Conservation (phyloP, 2,888 invertebrate genomes). For the Peribatodes rhomboidaria region DNA sequence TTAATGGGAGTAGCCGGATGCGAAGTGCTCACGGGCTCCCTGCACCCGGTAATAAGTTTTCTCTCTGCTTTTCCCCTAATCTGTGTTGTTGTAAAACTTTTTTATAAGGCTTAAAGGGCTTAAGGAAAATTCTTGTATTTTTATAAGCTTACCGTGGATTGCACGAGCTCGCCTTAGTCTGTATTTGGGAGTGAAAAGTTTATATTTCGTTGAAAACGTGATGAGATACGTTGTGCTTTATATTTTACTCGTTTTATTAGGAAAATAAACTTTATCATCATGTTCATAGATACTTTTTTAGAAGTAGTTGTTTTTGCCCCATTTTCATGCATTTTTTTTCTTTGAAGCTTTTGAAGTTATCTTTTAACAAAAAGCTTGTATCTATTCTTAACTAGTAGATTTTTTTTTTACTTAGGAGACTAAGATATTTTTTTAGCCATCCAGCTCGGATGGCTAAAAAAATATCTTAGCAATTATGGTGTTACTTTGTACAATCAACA, state of each 20-base stretch:
- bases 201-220: constrained; percentile 2
- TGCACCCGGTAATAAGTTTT: neutral
- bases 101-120: constrained; percentile 30
- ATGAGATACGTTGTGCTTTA: neutral
- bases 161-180: constrained; percentile 7
- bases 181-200: constrained; percentile 21
- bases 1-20: too few relatives aligned
- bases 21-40: too few relatives aligned
- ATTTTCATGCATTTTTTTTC: neutral
- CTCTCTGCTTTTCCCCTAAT: neutral
- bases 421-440: too few relatives aligned
- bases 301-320: neutral
- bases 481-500: too few relatives aligned
- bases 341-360: too few relatives aligned
- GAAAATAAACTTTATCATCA: neutral
- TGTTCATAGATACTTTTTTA: neutral
- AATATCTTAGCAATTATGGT: too few relatives aligned
- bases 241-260: neutral
- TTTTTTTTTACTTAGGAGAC: too few relatives aligned
- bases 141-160: constrained; percentile 26
- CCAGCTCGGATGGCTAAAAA: too few relatives aligned
- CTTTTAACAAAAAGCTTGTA: too few relatives aligned
- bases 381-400: too few relatives aligned
- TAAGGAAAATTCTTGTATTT: constrained; percentile 30
- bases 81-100: constrained; percentile 30